phyloP scores from a whole-genome alignment of 2,797 vertebrate genomes.

The Crypturellus tataupa region DNA sequence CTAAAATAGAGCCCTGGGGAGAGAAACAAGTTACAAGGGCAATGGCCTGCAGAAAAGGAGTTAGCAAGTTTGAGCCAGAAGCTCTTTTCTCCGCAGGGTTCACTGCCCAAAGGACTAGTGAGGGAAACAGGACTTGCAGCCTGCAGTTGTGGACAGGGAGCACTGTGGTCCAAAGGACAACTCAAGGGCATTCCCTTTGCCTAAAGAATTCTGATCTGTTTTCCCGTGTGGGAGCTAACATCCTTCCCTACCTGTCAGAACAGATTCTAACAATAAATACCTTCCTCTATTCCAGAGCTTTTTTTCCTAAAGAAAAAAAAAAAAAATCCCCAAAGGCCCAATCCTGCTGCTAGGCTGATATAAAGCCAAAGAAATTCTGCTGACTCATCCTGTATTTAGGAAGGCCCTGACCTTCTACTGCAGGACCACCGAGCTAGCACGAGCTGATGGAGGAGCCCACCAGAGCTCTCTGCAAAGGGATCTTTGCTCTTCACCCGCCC shows the following conservation, averaged over 20 bases:
- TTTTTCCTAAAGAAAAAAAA: not conserved
- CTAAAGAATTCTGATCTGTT: not conserved
- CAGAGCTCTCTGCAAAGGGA: not conserved
- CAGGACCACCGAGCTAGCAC: not conserved
- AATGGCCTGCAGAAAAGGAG: not conserved
- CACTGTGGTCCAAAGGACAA: not conserved
- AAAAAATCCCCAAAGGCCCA: not conserved
- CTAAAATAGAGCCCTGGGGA: slow-evolving; percentile 21
- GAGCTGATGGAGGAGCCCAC: not conserved
- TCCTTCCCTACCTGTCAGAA: not conserved
- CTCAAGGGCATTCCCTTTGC: not conserved
- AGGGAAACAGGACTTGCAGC: not conserved
- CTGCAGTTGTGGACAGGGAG: not conserved
- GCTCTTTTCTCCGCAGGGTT: not conserved
- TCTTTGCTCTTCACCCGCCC: not conserved
- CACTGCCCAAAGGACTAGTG: not conserved
- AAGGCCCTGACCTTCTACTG: not conserved
- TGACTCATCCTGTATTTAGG: not conserved
- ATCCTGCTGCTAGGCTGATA: not conserved
- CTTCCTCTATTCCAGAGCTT: not conserved
- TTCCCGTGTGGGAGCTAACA: accelerated
- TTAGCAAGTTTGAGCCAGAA: not conserved
- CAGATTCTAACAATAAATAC: not conserved
- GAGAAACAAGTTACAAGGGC: not conserved
- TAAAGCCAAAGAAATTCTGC: not conserved